Base-by-base conservation (phyloP, 2,888 invertebrate species). In the Diarsia brunnea region DNA sequence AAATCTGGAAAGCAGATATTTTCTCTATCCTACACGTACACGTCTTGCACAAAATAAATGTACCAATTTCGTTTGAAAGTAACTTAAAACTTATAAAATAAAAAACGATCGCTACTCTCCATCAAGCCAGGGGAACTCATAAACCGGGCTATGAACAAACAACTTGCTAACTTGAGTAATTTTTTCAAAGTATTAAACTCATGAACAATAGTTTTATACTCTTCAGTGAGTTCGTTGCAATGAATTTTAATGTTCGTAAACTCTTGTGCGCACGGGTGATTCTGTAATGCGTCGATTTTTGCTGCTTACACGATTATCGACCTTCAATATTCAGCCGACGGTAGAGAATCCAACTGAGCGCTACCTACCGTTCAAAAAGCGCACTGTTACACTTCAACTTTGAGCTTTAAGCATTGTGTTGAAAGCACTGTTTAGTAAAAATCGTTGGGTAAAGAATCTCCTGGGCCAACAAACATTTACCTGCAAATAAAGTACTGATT, bases 211-310 rank as follows among this genome's bases (percentile, higher is more conserved):
- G 31, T 76, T 80, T 81, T 11, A 47, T 47, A 60, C 14, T 16
- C 8, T 4, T 31, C 38, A 31, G 60, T 83, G 79, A 78, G 78
- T 84, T 55, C 43, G 19, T 49, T 79, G 79, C 84, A 83, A 60
- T 65, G 55, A 79, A 27, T 27, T 60, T 60, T 60, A 78, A 78
- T 83, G 64, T 69, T 65, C 27, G 7, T 10, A 60, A 27, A 27
- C 27, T 58, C 4, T 4, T 10, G 16, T 8, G 16, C 27, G 16
- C 58, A 58, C 27, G 27, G 27, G 58, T 14, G 58, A 58, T 27
- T 27, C 19, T 27, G 10, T 58, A 58, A 60, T 60, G 27, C 31
- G 19, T 19, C 19, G 58, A 60, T 31, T 60, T 51, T 16, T 58
- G 10, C 27, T 4, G 27, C 10, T 10, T 58, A 60, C 19, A 10